Evolutionary conservation across 2,113 vertebrate species (phyloP).

Genomic region (Esox niger): DNA sequence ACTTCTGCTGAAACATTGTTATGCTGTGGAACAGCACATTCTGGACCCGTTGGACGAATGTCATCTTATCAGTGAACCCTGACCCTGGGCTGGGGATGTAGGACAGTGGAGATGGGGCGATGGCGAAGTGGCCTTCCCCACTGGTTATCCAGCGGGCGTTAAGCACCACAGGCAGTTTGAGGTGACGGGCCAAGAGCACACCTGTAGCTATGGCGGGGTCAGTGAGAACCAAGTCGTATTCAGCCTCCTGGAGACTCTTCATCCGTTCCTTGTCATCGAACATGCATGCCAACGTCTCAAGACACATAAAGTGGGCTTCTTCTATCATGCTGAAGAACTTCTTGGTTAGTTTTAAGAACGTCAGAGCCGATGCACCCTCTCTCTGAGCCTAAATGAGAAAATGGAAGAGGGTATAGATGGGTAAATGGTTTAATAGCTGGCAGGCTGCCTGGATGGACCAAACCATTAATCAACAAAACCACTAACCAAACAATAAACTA

Average conservation of each 20-base stretch:
- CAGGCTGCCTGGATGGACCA: too few species aligned
- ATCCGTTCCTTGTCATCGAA: conserved; percentile 58
- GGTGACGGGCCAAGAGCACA: conserved; percentile 62
- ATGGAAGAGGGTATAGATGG: too few species aligned
- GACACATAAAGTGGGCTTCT: conserved; percentile 52
- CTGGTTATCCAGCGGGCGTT: conserved; percentile 60
- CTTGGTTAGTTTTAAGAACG: conserved; percentile 49
- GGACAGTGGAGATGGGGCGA: conserved; percentile 65
- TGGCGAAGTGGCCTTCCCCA: conserved; percentile 51
- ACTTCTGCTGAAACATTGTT: conserved; percentile 40
- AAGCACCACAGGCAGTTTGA: conserved; percentile 61
- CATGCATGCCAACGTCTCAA: conserved; percentile 49
- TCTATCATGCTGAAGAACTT: conserved; percentile 40
- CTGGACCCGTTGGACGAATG: conserved; percentile 62
- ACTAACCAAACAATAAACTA: too few species aligned
- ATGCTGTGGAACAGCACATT: conserved; percentile 54
- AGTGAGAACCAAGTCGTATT: conserved; percentile 67
- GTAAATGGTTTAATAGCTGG: too few species aligned
- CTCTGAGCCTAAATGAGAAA: too few species aligned
- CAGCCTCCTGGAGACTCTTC: conserved; percentile 32
- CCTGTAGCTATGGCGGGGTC: conserved; percentile 34
- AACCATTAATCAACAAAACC: too few species aligned
- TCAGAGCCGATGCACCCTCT: conserved; percentile 23
- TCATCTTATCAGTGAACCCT: conserved; percentile 62
- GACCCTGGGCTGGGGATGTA: conserved; percentile 60